Conservation (phyloP, 2,888 invertebrate species). For the Dendrolimus pini region DNA sequence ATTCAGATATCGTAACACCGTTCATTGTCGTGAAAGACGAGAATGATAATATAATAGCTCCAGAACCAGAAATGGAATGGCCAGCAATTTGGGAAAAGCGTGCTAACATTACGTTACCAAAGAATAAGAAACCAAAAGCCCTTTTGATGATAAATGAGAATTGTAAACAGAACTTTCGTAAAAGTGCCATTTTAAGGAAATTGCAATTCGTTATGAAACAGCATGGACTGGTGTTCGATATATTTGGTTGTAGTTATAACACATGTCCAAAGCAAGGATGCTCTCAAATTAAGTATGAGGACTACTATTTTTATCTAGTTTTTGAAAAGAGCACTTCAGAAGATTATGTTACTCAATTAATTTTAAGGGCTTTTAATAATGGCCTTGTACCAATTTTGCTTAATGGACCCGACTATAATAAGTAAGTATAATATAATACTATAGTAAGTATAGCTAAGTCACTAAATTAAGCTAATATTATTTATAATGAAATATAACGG, state of each 20-base stretch:
- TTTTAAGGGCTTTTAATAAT: conserved; percentile 65
- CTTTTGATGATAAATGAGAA: conserved; percentile 29
- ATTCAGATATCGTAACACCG: conserved; percentile 52
- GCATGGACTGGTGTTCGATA: conserved; percentile 51
- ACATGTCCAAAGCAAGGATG: conserved; percentile 28
- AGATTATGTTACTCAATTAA: conserved; percentile 54
- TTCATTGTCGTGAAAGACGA: conserved; percentile 49
- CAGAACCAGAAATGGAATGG: conserved; percentile 34
- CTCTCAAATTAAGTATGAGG: conserved; percentile 32
- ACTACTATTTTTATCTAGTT: conserved; percentile 56
- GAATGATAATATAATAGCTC: conserved; percentile 35
- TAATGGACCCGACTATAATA: conserved; percentile 79
- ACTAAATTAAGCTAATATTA: too few relatives aligned
- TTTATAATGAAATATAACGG: too few relatives aligned
- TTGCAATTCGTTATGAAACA: conserved; percentile 54
- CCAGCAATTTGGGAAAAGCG: conserved; percentile 4
- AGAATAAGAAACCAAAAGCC: conserved; percentile 24
- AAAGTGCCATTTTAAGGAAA: conserved; percentile 26
- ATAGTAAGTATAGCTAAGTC: conserved; percentile 31
- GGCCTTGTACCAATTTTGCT: conserved; percentile 80
- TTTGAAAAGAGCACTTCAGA: conserved; percentile 36
- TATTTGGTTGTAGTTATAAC: conserved; percentile 50
- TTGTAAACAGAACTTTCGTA: conserved; percentile 23
- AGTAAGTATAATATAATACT: conserved; percentile 23
- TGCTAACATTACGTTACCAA: conserved; percentile 3